Evolutionary conservation across 2,113 vertebrate genomes (phyloP).

Genomic region (Kobus ellipsiprymnus): DNA sequence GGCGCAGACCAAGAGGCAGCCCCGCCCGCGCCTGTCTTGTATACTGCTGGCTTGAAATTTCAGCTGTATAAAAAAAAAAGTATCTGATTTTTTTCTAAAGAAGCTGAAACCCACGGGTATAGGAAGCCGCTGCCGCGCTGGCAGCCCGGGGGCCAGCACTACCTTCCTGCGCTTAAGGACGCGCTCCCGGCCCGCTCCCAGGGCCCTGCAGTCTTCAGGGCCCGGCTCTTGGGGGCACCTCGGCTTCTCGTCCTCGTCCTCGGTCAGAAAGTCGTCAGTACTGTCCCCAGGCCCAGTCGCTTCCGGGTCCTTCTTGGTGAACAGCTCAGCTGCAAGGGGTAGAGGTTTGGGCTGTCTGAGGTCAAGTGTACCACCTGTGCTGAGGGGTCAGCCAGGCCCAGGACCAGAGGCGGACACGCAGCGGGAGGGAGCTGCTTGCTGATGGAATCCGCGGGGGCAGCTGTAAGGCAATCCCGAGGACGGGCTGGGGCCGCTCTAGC

Average conservation of each 20-base stretch:
- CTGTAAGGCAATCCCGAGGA: fast-evolving
- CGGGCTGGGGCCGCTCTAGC: not conserved
- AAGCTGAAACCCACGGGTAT: fast-evolving
- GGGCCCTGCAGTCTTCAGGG: fast-evolving
- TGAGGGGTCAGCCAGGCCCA: not conserved
- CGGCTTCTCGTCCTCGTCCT: not conserved
- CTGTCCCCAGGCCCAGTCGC: not conserved
- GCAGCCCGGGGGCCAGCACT: fast-evolving
- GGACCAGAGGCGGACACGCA: not conserved
- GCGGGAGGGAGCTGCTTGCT: not conserved
- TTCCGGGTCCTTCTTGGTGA: slow-evolving; percentile 63
- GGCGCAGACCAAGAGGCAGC: not conserved
- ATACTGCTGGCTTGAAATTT: too few species aligned
- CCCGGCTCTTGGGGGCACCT: fast-evolving
- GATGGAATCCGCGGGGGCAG: fast-evolving
- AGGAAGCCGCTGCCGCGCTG: fast-evolving
- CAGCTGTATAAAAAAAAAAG: not conserved
- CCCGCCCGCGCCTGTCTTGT: fast-evolving
- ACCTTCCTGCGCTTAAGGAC: slow-evolving; percentile 76
- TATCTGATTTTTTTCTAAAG: not conserved
- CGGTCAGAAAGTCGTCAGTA: not conserved
- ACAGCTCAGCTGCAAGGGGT: slow-evolving; percentile 71
- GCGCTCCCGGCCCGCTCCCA: fast-evolving
- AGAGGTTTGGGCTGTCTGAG: not conserved
- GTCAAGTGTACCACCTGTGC: fast-evolving